Base-by-base conservation (phyloP, 2,113 vertebrate species). In the Grammomys surdaster region DNA sequence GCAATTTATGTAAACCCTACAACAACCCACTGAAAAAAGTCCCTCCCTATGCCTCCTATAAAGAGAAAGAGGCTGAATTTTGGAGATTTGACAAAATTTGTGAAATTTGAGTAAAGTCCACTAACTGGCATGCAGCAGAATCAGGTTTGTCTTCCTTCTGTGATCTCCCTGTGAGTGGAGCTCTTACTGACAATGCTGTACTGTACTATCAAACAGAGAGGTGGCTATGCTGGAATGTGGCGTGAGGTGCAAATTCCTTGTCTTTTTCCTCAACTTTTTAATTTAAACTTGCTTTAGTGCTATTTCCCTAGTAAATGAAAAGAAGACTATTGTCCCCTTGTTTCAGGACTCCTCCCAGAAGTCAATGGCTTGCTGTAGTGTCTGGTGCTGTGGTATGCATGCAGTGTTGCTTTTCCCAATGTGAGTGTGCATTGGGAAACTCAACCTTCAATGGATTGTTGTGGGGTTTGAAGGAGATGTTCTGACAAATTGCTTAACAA, bases 291-390 rank as follows among this genome's bases (percentile, higher is more conserved):
- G 14, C 31, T 28, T 22, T 33, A 86, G 60, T 46, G 16, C 9
- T 67, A 43, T 67, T 31, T 86, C 60, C 87, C 92, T 76, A 78
- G 28, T 54, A 65, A 81, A 82, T 31, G 8, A 70, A 73, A 60
- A 76, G 3, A 87, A 67, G 13, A 26, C n/a, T 51, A 17, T 65
- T 51, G 26, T 22, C 24, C 58, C 9, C 48, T 10, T 75, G 1
- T 19, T 51, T 0, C 5, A 0, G 13, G 56, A 33, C 14, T 7
- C 3, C 36, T 48, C 9, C 26, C 8, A n/a, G 67, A 31, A 26
- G 60, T 10, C 56, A 10, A 20, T 72, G 70, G 7, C 43, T 88
- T 36, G 14, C 36, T 90, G 11, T 86, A 20, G 58, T n/a, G 28
- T 75, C 48, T 1, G 3, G 0, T n/a, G 58, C 11, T 89, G 3